Conservation (phyloP, 2,888 invertebrate genomes). For the Lapara coniferarum region DNA sequence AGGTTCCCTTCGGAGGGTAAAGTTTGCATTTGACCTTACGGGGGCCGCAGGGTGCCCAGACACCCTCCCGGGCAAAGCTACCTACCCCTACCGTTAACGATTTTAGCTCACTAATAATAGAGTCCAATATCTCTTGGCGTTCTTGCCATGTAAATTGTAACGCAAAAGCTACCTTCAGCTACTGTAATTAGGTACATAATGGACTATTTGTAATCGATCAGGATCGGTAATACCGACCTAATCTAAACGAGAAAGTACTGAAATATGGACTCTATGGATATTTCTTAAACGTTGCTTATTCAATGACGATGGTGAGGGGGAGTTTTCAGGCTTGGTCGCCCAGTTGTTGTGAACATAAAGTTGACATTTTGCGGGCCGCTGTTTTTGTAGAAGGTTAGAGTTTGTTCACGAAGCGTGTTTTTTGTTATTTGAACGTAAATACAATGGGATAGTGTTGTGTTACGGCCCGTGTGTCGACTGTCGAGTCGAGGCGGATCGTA, state of each 20-base stretch:
- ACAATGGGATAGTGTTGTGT: slow-evolving; percentile 37
- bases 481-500: background rate
- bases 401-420: slow-evolving; percentile 49
- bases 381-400: slow-evolving; percentile 48
- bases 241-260: slow-evolving; percentile 35
- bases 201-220: slow-evolving; percentile 67
- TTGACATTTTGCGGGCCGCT: slow-evolving; percentile 49
- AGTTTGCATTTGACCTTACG: slow-evolving; percentile 65
- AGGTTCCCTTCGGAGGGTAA: slow-evolving; percentile 54
- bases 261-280: slow-evolving; percentile 47
- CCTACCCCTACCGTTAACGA: slow-evolving; percentile 42
- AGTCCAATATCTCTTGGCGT: slow-evolving; percentile 52
- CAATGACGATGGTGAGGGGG: slow-evolving; percentile 36
- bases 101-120: slow-evolving; percentile 48
- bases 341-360: slow-evolving; percentile 48
- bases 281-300: slow-evolving; percentile 38
- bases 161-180: slow-evolving; percentile 63
- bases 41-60: slow-evolving; percentile 43
- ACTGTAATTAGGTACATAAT: slow-evolving; percentile 66
- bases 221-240: slow-evolving; percentile 40
- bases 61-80: slow-evolving; percentile 38
- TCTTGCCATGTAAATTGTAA: slow-evolving; percentile 35
- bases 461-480: slow-evolving; percentile 4
- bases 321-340: slow-evolving; percentile 40
- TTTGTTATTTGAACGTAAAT: slow-evolving; percentile 62